Percentiles rank a stretch among this genome's conserved stretches.
Evolutionary conservation across 2,113 vertebrate genomes (phyloP).

Genomic region (Brachypteracias leptosomus): DNA sequence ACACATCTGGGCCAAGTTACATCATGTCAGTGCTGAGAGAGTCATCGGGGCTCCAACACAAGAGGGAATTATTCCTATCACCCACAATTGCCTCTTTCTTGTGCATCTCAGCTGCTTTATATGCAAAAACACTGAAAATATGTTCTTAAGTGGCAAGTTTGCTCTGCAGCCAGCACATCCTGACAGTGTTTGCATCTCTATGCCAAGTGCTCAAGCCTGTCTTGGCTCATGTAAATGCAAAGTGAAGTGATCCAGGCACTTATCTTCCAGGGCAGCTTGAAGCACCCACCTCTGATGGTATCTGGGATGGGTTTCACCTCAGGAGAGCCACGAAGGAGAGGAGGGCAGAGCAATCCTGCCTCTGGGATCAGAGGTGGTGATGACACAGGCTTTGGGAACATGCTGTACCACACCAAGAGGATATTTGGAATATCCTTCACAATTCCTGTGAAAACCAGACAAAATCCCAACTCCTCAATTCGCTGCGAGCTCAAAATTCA

Average conservation of each 20-base stretch:
- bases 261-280: not conserved
- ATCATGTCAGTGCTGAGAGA: not conserved
- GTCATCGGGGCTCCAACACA: not conserved
- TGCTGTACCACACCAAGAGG: accelerated
- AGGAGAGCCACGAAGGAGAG: not conserved
- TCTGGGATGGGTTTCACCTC: not conserved
- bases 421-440: not conserved
- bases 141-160: not conserved
- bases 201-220: not conserved
- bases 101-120: not conserved
- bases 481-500: not conserved
- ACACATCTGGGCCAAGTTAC: not conserved
- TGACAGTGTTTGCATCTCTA: not conserved
- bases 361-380: not conserved
- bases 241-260: not conserved
- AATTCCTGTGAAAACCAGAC: not conserved
- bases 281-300: not conserved
- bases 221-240: not conserved
- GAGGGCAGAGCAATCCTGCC: not conserved
- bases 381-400: not conserved
- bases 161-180: not conserved
- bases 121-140: not conserved
- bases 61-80: not conserved
- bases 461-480: accelerated
- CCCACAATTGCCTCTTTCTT: not conserved